Evolutionary conservation across 2,113 vertebrate genomes (phyloP).

Genomic region (Leptosomus discolor): DNA sequence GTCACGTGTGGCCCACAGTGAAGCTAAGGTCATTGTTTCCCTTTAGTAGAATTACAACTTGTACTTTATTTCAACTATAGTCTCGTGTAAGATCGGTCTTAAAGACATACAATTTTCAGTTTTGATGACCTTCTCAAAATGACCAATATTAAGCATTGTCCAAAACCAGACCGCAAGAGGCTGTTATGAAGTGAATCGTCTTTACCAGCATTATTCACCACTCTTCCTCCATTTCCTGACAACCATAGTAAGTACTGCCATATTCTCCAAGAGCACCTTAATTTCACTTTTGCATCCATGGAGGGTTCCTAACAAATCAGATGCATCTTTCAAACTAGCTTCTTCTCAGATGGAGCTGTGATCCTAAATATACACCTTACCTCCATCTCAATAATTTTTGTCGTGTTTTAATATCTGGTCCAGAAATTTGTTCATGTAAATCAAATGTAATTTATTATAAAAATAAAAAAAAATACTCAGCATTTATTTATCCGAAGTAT

Average conservation of each 20-base stretch:
- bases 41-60: neutral
- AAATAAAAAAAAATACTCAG: neutral
- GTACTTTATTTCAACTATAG: neutral
- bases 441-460: neutral
- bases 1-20: neutral
- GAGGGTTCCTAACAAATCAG: neutral
- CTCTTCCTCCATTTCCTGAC: neutral
- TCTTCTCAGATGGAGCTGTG: neutral
- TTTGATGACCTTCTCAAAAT: neutral
- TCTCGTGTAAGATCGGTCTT: neutral
- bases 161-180: neutral
- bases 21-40: neutral
- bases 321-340: neutral
- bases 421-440: neutral
- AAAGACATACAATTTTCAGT: neutral
- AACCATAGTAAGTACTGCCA: neutral
- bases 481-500: neutral
- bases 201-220: neutral
- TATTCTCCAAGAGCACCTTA: neutral
- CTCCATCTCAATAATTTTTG: neutral
- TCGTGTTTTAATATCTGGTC: neutral
- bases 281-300: neutral
- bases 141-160: neutral
- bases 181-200: neutral
- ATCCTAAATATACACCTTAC: neutral